Percentiles rank a stretch among this genome's conserved stretches.
phyloP scores from a whole-genome alignment of 2,797 vertebrate species.

The Pseudocheirus occidentalis region DNA sequence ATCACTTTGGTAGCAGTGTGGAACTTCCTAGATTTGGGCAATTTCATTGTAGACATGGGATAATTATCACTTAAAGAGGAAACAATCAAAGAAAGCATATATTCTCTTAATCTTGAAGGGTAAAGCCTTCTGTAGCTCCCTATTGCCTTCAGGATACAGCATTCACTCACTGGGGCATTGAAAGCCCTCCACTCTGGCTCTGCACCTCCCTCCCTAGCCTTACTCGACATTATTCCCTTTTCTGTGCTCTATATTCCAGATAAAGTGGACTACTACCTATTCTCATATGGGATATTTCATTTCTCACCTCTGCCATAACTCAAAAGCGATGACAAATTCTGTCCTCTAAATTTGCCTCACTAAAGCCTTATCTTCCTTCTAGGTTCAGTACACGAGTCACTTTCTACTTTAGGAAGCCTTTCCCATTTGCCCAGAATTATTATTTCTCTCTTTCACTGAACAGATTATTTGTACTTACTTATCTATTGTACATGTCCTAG shows the following conservation, averaged over 20 bases:
- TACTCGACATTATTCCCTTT: not conserved
- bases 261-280: not conserved
- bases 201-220: not conserved
- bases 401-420: not conserved
- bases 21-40: too few species aligned
- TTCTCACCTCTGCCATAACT: not conserved
- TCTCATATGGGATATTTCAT: not conserved
- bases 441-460: not conserved
- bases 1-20: too few species aligned
- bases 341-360: not conserved
- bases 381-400: not conserved
- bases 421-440: not conserved
- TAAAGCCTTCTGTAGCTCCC: not conserved
- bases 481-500: not conserved
- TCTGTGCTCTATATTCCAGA: not conserved
- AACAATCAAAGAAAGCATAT: constrained; percentile 24
- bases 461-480: not conserved
- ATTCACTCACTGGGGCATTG: not conserved
- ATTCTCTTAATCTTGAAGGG: constrained; percentile 21
- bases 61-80: constrained; percentile 6
- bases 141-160: not conserved
- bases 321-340: not conserved
- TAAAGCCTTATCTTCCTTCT: not conserved
- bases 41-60: not conserved
- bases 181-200: not conserved